A percentile compares a stretch with the other conserved stretches of the same genome.
These are phyloP conservation scores for Botia almorhae DNA, from an alignment of 2,797 vertebrate genomes.

Conservation along the genomic window DNA sequence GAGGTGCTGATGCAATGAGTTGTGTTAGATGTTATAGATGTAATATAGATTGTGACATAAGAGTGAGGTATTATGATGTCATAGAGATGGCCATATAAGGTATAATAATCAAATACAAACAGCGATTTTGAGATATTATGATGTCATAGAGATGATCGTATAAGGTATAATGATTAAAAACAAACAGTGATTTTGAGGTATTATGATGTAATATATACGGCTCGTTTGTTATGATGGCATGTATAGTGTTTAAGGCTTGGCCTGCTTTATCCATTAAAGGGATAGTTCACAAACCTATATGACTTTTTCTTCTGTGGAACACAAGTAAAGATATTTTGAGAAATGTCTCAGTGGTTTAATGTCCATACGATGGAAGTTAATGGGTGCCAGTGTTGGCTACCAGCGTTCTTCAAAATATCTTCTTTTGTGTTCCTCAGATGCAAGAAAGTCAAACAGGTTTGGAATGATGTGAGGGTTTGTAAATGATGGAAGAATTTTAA, in stretches of 20 bases:
- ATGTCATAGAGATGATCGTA: background rate
- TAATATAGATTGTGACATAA: constrained; percentile 4
- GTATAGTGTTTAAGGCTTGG: background rate
- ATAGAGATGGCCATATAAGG: background rate
- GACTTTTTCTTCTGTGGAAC: no score
- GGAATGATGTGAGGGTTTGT: no score
- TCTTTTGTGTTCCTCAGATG: no score
- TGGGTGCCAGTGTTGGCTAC: no score
- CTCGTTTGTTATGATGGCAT: background rate
- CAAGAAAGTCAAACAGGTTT: no score
- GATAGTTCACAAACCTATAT: no score
- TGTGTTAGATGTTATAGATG: constrained; percentile 18
- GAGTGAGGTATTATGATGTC: background rate
- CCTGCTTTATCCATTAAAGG: constrained; percentile 8
- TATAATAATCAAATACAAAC: constrained; percentile 18
- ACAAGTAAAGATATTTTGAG: no score
- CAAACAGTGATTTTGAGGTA: background rate
- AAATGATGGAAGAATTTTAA: no score
- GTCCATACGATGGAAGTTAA: no score
- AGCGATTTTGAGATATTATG: constrained; percentile 1
- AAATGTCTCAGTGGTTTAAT: no score
- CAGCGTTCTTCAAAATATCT: no score
- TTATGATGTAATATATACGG: background rate
- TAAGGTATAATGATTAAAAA: no score
- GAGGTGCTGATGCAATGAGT: constrained; percentile 11